phyloP scores from a whole-genome alignment of 2,113 vertebrate species.

The Oxyura jamaicensis region DNA sequence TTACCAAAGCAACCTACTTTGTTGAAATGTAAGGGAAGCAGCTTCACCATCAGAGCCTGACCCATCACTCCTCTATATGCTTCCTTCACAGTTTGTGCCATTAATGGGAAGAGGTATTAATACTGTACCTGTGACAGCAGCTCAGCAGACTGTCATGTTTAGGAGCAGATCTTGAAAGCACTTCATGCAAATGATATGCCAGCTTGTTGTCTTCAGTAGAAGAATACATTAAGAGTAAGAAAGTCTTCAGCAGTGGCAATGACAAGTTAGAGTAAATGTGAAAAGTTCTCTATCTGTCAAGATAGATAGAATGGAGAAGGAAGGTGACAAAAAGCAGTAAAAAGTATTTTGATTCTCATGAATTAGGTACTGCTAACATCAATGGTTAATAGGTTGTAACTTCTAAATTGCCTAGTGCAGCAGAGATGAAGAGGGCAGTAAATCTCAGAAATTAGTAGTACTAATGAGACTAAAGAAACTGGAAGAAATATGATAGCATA shows the following conservation, averaged over 20 bases:
- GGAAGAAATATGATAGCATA: not conserved
- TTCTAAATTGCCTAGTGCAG: not conserved
- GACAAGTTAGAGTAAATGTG: conserved; percentile 18
- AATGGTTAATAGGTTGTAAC: not conserved
- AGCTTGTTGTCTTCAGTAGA: conserved; percentile 11
- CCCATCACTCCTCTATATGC: not conserved
- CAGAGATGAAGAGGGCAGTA: not conserved
- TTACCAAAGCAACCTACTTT: not conserved
- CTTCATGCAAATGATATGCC: conserved; percentile 47
- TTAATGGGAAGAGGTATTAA: conserved; percentile 42
- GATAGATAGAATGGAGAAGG: not conserved
- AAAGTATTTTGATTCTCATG: not conserved
- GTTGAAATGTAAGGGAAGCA: not conserved
- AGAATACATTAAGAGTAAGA: not conserved
- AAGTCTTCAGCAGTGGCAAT: not conserved
- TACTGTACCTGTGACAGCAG: conserved; percentile 33
- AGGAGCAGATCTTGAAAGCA: conserved; percentile 41
- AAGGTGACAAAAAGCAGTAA: not conserved
- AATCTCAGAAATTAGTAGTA: not conserved
- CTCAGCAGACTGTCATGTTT: conserved; percentile 61
- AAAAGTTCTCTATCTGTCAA: not conserved
- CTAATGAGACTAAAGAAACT: not conserved
- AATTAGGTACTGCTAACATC: not conserved
- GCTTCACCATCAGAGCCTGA: not conserved
- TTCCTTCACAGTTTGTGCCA: not conserved